Evolutionary conservation across 2,888 invertebrate species (phyloP).

Genomic region (Eupsilia transversa): DNA sequence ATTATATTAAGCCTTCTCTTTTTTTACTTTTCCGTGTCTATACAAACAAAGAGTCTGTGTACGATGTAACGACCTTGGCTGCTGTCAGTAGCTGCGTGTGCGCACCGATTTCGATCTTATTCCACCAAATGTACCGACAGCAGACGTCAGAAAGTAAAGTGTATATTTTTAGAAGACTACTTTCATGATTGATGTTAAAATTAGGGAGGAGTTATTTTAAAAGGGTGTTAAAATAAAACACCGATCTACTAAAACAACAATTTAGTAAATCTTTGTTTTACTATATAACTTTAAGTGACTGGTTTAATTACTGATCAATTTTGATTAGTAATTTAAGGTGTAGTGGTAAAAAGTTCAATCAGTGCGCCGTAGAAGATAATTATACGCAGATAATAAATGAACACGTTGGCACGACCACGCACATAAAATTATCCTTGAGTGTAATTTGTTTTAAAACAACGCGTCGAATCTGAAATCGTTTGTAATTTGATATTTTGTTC

Average conservation of each 20-base stretch:
- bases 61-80: constrained; percentile 59
- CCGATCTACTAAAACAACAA: too few relatives aligned
- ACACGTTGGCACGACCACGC: not conserved
- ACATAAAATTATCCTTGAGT: constrained; percentile 13
- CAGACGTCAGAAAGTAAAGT: constrained; percentile 39
- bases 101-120: constrained; percentile 56
- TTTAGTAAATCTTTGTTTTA: not conserved
- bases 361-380: not conserved
- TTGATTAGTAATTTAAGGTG: constrained; percentile 7
- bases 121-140: constrained; percentile 47
- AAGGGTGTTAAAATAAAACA: not conserved
- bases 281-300: not conserved
- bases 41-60: constrained; percentile 62
- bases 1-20: constrained; percentile 21
- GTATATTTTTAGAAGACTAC: constrained; percentile 37
- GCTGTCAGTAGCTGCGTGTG: constrained; percentile 51
- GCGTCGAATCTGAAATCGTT: constrained; percentile 9
- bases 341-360: constrained; percentile 19
- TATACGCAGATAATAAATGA: constrained; percentile 7
- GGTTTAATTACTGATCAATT: not conserved
- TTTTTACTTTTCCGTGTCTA: constrained; percentile 18
- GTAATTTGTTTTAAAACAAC: not conserved
- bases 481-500: not conserved
- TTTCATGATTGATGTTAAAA: constrained; percentile 30
- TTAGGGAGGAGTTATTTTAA: constrained; percentile 16